These are phyloP conservation scores for Cephus spinipes DNA, from an alignment of 2,888 invertebrate species.

Conservation along the genomic window DNA sequence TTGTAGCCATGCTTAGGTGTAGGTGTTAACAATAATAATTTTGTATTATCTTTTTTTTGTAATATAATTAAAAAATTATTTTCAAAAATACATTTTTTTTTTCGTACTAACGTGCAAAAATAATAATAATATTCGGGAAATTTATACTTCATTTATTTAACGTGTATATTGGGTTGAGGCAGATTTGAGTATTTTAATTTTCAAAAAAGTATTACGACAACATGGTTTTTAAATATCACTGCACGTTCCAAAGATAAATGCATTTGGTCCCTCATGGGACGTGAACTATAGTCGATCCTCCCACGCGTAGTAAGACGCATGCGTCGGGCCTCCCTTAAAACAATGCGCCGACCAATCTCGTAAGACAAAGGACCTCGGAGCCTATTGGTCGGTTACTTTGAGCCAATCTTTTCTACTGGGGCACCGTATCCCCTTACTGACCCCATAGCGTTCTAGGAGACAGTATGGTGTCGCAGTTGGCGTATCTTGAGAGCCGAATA, in stretches of 20 bases:
- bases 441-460: constrained; percentile 15
- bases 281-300: constrained; percentile 57
- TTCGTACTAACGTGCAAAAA: too few relatives aligned
- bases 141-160: too few relatives aligned
- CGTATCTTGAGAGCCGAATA: too few relatives aligned
- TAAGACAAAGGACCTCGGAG: constrained; percentile 60
- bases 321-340: constrained; percentile 64
- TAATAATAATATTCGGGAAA: too few relatives aligned
- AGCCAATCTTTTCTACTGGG: constrained; percentile 53
- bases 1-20: too few relatives aligned
- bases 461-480: constrained; percentile 3
- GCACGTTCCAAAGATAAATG: neutral
- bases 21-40: too few relatives aligned
- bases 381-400: constrained; percentile 58
- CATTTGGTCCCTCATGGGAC: constrained; percentile 35
- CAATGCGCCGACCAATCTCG: constrained; percentile 65
- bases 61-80: too few relatives aligned
- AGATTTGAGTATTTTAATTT: too few relatives aligned
- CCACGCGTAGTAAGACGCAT: constrained; percentile 59
- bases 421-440: constrained; percentile 5
- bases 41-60: too few relatives aligned
- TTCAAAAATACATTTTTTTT: too few relatives aligned
- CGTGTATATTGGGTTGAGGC: too few relatives aligned
- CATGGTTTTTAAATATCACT: accelerated
- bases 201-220: too few relatives aligned